phyloP scores from a whole-genome alignment of 2,113 vertebrate species.

The Lates calcarifer region DNA sequence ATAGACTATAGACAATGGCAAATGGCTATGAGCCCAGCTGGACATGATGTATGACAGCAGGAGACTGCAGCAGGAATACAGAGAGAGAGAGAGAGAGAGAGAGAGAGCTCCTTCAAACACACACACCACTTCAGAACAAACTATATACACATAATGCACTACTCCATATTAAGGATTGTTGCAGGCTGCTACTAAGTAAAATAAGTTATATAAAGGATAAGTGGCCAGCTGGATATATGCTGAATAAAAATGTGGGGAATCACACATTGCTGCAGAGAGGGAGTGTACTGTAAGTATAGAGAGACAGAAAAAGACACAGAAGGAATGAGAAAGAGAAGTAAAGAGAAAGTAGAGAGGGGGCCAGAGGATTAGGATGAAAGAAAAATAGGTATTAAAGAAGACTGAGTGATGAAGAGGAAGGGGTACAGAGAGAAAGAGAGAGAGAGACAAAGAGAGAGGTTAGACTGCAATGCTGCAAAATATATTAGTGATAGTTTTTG shows the following conservation, averaged over 20 bases:
- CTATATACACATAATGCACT: background rate
- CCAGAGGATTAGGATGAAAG: background rate
- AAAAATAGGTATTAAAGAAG: background rate
- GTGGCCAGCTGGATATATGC: background rate
- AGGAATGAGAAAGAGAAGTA: background rate
- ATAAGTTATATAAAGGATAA: background rate
- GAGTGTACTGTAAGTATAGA: background rate
- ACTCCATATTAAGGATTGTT: background rate
- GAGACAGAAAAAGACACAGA: background rate
- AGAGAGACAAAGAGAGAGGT: background rate
- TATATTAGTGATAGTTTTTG: conserved; percentile 28
- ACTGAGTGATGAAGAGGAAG: background rate
- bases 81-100: background rate
- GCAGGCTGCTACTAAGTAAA: background rate
- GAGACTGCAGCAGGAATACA: conserved; percentile 37
- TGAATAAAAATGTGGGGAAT: background rate
- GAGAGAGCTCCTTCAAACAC: background rate
- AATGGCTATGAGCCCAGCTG: conserved; percentile 41
- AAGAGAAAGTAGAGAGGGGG: background rate
- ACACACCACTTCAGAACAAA: background rate
- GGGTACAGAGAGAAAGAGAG: background rate
- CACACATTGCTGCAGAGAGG: conserved; percentile 18
- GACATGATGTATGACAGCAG: conserved; percentile 43
- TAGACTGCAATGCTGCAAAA: conserved; percentile 69
- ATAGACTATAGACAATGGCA: conserved; percentile 22